Conservation (phyloP, 2,113 vertebrate species). For the Ahaetulla prasina region DNA sequence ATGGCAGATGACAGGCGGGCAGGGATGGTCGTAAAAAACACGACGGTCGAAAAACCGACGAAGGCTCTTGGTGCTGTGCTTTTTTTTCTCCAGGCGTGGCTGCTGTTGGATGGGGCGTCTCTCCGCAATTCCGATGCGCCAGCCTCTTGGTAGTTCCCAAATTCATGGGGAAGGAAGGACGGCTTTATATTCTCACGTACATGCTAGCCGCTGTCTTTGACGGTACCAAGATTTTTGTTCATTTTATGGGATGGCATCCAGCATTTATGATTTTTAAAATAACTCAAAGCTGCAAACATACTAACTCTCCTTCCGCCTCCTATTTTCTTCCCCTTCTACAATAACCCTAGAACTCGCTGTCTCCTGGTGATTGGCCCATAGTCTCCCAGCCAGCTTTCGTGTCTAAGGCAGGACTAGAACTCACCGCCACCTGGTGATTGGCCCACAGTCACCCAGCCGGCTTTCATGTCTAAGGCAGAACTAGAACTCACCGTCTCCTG, state of each 20-base stretch:
- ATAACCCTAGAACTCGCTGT: neutral
- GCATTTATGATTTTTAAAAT: neutral
- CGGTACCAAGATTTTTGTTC: slow-evolving; percentile 62
- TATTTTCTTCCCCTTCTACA: neutral
- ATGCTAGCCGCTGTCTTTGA: slow-evolving; percentile 70
- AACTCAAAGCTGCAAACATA: neutral
- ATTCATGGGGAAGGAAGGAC: slow-evolving; percentile 80
- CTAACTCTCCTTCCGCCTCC: neutral
- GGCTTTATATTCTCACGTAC: slow-evolving; percentile 71
- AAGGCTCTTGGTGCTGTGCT: neutral
- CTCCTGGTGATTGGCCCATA: too few species aligned
- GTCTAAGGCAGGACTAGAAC: too few species aligned
- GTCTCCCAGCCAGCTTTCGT: too few species aligned
- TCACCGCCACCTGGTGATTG: too few species aligned
- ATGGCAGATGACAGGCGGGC: neutral
- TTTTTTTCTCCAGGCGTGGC: slow-evolving; percentile 65
- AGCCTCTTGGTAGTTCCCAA: slow-evolving; percentile 78
- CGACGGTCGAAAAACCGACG: neutral
- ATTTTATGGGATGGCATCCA: neutral
- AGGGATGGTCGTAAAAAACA: neutral
- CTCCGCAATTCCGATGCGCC: slow-evolving; percentile 77
- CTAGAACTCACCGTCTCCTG: too few species aligned
- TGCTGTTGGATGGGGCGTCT: slow-evolving; percentile 71
- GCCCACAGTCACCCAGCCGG: too few species aligned
- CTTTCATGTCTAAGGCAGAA: fast-evolving